Base-by-base conservation (phyloP, 2,113 vertebrate genomes). In the Kryptolebias marmoratus region DNA sequence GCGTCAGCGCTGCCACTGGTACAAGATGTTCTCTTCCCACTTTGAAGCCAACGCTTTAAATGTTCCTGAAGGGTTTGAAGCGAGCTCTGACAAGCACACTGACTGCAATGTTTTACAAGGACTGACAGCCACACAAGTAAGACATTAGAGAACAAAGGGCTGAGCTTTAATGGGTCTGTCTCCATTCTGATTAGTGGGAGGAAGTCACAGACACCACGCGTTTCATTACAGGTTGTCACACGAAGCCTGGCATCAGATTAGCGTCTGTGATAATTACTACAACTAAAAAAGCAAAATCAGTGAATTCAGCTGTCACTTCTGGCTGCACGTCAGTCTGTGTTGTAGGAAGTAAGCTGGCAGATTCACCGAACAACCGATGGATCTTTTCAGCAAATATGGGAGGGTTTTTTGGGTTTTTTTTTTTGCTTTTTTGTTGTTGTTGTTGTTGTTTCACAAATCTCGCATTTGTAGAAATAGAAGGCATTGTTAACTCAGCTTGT, bases 151-250 rank as follows among this genome's bases (percentile, higher is more conserved):
- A 85, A 82, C 79, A 84, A 87, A 87, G 73, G 60, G 66, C 54
- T 9, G 48, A 68, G 75, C 75, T 80, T 89, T 87, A 87, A 86
- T 81, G 62, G 68, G 58, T 75, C 68, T 77, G 79, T 68, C 67
- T 72, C 79, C 49, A 67, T 73, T 65, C 62, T 83, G 71, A 87
- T 86, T 86, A 89, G 73, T 31, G 15, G 12, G 79, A 70, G 75
- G 76, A 81, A 72, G 64, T 74, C 53, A 68, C 71, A 69, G 58
- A 76, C 63, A 59, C 64, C 57, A 13, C 39, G 67, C 60, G 81
- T 85, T 91, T 89, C 82, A 86, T 91, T 84, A 86, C 55, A 81
- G 70, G 78, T 78, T 85, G 83, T 77, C 83, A 85, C 73, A 27
- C 73, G 69, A 47, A 79, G 55, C 68, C 60, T 73, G 59, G 72